These are phyloP conservation scores for Enteromius paludinosus DNA, from an alignment of 2,797 vertebrate species.

Conservation along the genomic window DNA sequence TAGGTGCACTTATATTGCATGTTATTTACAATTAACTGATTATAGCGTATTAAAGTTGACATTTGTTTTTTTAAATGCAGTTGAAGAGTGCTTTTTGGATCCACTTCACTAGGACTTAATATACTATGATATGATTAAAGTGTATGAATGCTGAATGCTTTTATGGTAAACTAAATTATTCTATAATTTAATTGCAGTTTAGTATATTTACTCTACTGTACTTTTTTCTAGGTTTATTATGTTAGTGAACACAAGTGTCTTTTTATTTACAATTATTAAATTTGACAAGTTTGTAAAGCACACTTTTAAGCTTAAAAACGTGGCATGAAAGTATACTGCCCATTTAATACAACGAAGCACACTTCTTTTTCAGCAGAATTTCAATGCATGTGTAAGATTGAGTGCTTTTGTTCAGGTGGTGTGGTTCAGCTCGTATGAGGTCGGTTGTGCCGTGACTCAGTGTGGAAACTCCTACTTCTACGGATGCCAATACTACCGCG, in stretches of 20 bases:
- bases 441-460: conserved; percentile 71
- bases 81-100: background rate
- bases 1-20: background rate
- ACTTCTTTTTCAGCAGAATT: background rate
- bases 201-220: background rate
- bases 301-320: background rate
- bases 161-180: background rate
- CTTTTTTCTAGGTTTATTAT: background rate
- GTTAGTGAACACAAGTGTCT: background rate
- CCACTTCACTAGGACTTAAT: background rate
- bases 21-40: background rate
- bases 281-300: background rate
- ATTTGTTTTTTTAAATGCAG: background rate
- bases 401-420: conserved; percentile 68
- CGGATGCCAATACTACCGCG: conserved; percentile 75
- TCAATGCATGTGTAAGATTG: background rate
- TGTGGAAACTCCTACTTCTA: conserved; percentile 71
- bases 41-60: background rate
- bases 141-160: background rate
- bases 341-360: background rate
- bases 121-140: background rate
- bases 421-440: conserved; percentile 75
- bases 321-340: background rate
- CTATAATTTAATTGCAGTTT: background rate
- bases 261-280: background rate